These are phyloP conservation scores for Melanotaenia maccullochi DNA, from an alignment of 2,797 vertebrate genomes.

Conservation along the genomic window DNA sequence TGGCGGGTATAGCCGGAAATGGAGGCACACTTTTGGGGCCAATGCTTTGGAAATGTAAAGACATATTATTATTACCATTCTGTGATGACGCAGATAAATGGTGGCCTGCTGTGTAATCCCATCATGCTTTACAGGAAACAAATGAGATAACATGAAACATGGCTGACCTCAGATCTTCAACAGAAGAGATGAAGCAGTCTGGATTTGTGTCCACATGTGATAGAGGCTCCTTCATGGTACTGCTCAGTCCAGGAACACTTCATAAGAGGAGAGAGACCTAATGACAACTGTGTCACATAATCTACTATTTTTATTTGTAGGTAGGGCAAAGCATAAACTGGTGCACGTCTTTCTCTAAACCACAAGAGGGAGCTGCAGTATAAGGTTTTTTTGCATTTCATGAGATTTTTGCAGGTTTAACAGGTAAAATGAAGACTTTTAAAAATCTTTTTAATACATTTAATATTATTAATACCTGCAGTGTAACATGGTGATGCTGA, in stretches of 20 bases:
- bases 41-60: slow-evolving; percentile 48
- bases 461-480: background rate
- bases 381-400: background rate
- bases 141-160: background rate
- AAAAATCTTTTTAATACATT: background rate
- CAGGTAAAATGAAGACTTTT: background rate
- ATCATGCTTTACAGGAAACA: background rate
- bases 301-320: background rate
- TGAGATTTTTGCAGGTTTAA: background rate
- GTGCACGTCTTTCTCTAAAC: slow-evolving; percentile 5
- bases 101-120: background rate
- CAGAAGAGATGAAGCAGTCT: slow-evolving; percentile 10
- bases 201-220: slow-evolving; percentile 10
- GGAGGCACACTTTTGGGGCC: slow-evolving; percentile 2
- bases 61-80: background rate
- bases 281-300: background rate
- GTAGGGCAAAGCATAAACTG: background rate
- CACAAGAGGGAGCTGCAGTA: slow-evolving; percentile 44
- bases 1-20: background rate
- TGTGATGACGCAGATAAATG: background rate
- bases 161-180: slow-evolving; percentile 58
- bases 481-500: background rate
- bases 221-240: slow-evolving; percentile 18
- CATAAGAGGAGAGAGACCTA: background rate
- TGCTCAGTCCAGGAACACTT: slow-evolving; percentile 37